A percentile compares a stretch with the other conserved stretches of the same genome.
Conservation (phyloP, 2,113 vertebrate species). For the Gymnarchus niloticus region DNA sequence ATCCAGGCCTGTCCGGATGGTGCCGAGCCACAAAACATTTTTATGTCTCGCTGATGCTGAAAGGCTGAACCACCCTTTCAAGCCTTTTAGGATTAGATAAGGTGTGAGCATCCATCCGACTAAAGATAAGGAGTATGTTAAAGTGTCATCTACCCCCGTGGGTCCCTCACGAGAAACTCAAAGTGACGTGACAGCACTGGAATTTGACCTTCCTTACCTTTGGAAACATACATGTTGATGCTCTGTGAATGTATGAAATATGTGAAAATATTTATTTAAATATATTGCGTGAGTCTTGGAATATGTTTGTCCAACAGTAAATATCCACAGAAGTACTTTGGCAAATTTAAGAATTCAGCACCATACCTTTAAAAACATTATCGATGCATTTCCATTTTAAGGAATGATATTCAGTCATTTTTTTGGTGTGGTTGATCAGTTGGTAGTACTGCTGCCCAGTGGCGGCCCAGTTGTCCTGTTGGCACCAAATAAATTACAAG, state of each 20-base stretch:
- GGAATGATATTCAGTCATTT: not conserved
- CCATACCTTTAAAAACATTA: not conserved
- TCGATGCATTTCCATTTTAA: not conserved
- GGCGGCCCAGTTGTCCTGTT: not conserved
- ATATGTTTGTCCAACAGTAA: not conserved
- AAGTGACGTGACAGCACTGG: not conserved
- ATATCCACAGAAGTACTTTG: not conserved
- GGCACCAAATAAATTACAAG: not conserved
- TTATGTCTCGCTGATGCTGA: not conserved
- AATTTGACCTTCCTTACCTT: not conserved
- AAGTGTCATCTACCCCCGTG: not conserved
- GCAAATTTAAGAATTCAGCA: not conserved
- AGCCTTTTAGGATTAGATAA: not conserved
- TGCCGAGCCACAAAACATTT: not conserved
- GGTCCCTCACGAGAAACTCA: not conserved
- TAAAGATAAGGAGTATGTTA: slow-evolving; percentile 2
- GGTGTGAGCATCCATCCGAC: not conserved
- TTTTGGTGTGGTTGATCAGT: not conserved
- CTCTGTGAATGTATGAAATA: not conserved
- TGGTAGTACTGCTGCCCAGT: not conserved
- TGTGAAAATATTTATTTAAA: not conserved
- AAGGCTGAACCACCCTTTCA: not conserved
- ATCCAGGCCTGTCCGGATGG: not conserved
- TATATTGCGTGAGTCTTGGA: not conserved
- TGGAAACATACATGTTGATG: not conserved